Evolutionary conservation across 2,888 invertebrate genomes (phyloP).

Genomic region (Lasioglossum zephyrum): DNA sequence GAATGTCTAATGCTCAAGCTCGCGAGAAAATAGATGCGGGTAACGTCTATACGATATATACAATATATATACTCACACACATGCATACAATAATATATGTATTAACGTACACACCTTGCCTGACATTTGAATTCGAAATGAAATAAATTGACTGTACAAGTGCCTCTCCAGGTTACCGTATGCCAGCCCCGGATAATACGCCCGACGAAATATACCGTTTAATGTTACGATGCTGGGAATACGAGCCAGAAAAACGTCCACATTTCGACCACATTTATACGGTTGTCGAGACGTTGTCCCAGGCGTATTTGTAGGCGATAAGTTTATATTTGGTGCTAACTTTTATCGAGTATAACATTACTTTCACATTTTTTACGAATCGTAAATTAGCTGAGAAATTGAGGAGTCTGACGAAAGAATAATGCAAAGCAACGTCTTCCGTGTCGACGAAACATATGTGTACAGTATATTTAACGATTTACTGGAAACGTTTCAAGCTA

Average conservation of each 20-base stretch:
- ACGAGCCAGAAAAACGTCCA: slow-evolving; percentile 95
- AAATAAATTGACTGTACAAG: background rate
- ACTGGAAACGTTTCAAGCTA: slow-evolving; percentile 14
- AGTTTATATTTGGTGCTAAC: slow-evolving; percentile 37
- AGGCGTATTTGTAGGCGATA: slow-evolving; percentile 73
- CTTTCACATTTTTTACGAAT: slow-evolving; percentile 18
- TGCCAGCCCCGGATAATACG: slow-evolving; percentile 96
- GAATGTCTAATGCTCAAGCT: slow-evolving; percentile 96
- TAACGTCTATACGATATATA: slow-evolving; percentile 81
- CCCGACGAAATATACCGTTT: slow-evolving; percentile 95
- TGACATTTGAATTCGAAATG: background rate
- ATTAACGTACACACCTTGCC: background rate
- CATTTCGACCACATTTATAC: slow-evolving; percentile 95
- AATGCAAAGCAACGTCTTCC: slow-evolving; percentile 12
- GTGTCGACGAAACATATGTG: slow-evolving; percentile 19
- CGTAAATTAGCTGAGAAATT: slow-evolving; percentile 15
- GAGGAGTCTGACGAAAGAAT: slow-evolving; percentile 17
- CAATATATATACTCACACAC: background rate
- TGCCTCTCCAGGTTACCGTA: slow-evolving; percentile 90
- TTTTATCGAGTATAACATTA: slow-evolving; percentile 19
- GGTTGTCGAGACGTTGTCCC: slow-evolving; percentile 89
- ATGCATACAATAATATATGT: background rate
- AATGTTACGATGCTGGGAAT: slow-evolving; percentile 97
- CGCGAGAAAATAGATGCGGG: slow-evolving; percentile 97
- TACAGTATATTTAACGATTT: slow-evolving; percentile 10